Base-by-base conservation (phyloP, 1,140 invertebrate genomes). In the Copidosoma floridanum region DNA sequence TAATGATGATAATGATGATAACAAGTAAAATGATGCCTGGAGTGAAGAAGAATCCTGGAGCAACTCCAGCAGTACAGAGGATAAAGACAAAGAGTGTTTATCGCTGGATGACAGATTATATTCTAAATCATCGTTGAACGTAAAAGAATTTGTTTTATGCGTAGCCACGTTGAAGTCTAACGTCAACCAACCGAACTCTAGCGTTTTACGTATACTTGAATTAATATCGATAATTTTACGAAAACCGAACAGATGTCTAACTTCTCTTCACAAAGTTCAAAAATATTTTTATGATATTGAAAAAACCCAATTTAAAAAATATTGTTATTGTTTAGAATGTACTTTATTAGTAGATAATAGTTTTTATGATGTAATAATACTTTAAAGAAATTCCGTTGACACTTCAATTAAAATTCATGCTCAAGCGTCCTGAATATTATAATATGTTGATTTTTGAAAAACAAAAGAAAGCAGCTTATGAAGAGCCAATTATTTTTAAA, bases 341-440 rank as follows among this genome's bases (percentile, higher is more conserved):
- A 29, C 26, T 14, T 12, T 8, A 21, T 20, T 16, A 18, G 23
- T 20, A 12, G 8, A 18, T 18, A 43, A 43, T 12, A 43, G 11
- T 43, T 10, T 5, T 20, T 2, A 20, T 43, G 18, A 43, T 20
- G 10, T 4, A 20, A 12, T n/a, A 53, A 18, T 53, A 53, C 27
- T 53, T 53, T 40, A 26, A 40, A n/a, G 51, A 53, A 27, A 26
- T 53, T 20, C 38, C 51, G 2, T 26, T 53, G 12, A 40, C 27
- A 8, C 3, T 1, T n/a, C 51, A 53, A 26, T 41, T 53, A 26
- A 2, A 53, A 40, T 8, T 3, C 1, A 20, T 53, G 1, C 41
- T n/a, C 37, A 23, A 41, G 8, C 35, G 51, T 3, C 37, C 35
- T 7, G 14, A 20, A 24, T 41, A 40, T 53, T 40, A 53, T 41